phyloP scores from a whole-genome alignment of 2,888 invertebrate genomes.

The Pandemis corylana region DNA sequence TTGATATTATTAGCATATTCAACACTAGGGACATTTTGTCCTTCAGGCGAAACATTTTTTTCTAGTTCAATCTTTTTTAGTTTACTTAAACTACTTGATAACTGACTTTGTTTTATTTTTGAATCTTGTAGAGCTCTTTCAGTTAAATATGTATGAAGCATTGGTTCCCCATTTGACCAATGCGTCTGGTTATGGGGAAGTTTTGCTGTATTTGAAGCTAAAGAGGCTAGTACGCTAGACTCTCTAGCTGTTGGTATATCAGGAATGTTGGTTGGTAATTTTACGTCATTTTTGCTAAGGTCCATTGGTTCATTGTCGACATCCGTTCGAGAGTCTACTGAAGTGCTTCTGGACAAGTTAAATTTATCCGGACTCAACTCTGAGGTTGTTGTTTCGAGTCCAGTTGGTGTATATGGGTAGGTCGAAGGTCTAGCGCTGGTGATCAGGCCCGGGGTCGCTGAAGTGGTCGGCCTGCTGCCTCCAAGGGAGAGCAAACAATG shows the following conservation, averaged over 20 bases:
- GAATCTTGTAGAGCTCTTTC: constrained; percentile 89
- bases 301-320: constrained; percentile 84
- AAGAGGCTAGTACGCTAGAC: constrained; percentile 86
- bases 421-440: constrained; percentile 87
- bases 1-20: constrained; percentile 51
- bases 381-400: constrained; percentile 59
- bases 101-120: constrained; percentile 89
- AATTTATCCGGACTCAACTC: constrained; percentile 67
- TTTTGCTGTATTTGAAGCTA: constrained; percentile 87
- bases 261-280: constrained; percentile 63
- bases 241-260: constrained; percentile 87
- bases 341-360: constrained; percentile 55
- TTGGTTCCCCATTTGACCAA: constrained; percentile 86
- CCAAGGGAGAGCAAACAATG: constrained; percentile 91
- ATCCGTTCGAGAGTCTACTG: constrained; percentile 64
- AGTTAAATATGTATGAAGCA: constrained; percentile 89
- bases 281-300: constrained; percentile 75
- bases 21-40: constrained; percentile 53
- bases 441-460: constrained; percentile 82
- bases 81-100: constrained; percentile 70
- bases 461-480: constrained; percentile 82
- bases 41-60: constrained; percentile 57
- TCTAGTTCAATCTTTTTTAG: constrained; percentile 70
- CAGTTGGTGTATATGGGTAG: constrained; percentile 86
- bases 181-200: constrained; percentile 84